These are phyloP conservation scores for Psococerastis gibbosa DNA, from an alignment of 2,888 invertebrate species.

Conservation along the genomic window DNA sequence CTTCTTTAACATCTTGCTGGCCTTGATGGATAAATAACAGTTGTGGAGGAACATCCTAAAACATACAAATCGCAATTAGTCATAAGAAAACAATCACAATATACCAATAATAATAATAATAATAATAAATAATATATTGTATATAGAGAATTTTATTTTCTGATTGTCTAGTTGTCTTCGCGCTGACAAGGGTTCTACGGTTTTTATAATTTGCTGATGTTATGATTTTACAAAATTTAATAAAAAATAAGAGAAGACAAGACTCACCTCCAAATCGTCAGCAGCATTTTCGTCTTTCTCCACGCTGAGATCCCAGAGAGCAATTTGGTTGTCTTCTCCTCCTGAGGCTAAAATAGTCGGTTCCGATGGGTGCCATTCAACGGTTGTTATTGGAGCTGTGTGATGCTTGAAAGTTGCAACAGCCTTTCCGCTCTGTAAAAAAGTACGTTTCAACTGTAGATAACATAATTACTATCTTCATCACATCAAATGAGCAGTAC, in stretches of 20 bases:
- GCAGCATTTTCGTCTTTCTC: constrained; percentile 51
- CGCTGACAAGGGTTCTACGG: too few relatives aligned
- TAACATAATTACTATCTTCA: too few relatives aligned
- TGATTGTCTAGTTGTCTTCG: too few relatives aligned
- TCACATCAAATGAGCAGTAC: too few relatives aligned
- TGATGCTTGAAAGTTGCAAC: constrained; percentile 94
- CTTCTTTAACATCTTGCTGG: constrained; percentile 91
- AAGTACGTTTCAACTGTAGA: too few relatives aligned
- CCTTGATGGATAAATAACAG: constrained; percentile 95
- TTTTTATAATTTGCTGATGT: too few relatives aligned
- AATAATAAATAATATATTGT: too few relatives aligned
- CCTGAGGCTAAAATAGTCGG: constrained; percentile 83
- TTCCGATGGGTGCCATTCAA: constrained; percentile 94
- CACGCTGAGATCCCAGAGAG: constrained; percentile 89
- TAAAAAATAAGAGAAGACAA: too few relatives aligned
- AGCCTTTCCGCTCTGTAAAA: constrained; percentile 36
- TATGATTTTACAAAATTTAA: too few relatives aligned
- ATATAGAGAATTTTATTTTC: too few relatives aligned
- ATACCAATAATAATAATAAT: too few relatives aligned
- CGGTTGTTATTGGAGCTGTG: constrained; percentile 76
- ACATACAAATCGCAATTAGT: constrained; percentile 3
- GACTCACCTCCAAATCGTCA: constrained; percentile 29
- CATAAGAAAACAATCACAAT: constrained; percentile 2
- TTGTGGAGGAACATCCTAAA: constrained; percentile 82
- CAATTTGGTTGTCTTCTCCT: constrained; percentile 88